These are phyloP conservation scores for Aurelia aurita complex sp. Pacific DNA, from an alignment of 30 jellyfish, hydroid and myxozoan genomes.

Conservation along the genomic window DNA sequence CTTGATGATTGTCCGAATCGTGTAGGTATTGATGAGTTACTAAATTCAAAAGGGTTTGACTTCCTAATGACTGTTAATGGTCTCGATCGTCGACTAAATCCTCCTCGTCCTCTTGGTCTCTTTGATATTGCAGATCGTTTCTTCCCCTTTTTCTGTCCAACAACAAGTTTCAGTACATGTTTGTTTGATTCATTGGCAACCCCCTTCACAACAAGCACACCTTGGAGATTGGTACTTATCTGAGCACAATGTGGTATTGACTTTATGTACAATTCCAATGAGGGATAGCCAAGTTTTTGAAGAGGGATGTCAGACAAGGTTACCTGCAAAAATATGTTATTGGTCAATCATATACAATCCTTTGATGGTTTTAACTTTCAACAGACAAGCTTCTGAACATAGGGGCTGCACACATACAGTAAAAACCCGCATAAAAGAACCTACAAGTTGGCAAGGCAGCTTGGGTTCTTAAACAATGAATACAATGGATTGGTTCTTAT, in stretches of 20 bases:
- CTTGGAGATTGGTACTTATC: constrained; percentile 22
- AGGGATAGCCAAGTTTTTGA: constrained; percentile 46
- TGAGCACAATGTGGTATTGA: constrained; percentile 59
- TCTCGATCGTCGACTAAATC: background rate
- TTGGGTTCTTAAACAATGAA: too few species aligned
- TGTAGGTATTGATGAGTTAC: background rate
- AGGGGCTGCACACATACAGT: too few species aligned
- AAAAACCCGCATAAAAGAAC: too few species aligned
- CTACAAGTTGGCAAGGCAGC: too few species aligned
- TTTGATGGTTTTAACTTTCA: too few species aligned
- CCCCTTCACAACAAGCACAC: constrained; percentile 70
- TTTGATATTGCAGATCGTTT: constrained; percentile 9
- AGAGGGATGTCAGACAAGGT: constrained; percentile 57
- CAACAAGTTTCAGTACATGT: constrained; percentile 70
- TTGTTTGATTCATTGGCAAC: constrained; percentile 60
- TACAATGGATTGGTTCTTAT: too few species aligned
- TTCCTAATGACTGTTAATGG: background rate
- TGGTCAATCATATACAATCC: background rate
- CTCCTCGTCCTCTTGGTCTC: constrained; percentile 35
- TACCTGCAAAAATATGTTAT: constrained; percentile 2
- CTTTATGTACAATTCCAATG: constrained; percentile 20
- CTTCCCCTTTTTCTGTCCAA: constrained; percentile 77
- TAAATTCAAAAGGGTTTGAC: background rate
- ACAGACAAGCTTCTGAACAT: too few species aligned
- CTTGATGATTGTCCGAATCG: background rate